Evolutionary conservation across 2,888 invertebrate genomes (phyloP), one percentile per base, ranked within the genome.

Genomic region (Nowickia ferox): DNA sequence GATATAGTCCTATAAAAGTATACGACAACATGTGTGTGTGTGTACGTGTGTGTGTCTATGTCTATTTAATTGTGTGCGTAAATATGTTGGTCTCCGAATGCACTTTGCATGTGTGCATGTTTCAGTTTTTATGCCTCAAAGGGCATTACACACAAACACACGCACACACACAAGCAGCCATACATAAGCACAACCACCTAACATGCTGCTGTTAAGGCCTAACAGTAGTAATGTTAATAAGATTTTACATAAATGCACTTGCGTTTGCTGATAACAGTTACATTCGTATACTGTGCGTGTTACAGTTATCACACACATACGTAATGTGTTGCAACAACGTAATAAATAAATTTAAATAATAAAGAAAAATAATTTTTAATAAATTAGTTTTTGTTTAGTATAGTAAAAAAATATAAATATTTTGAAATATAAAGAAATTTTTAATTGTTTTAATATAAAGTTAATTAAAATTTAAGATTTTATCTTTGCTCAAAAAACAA

Each of bases 191-290:
- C 59, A 51, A 11, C 2, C 48, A 44, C 57, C 78, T 77, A 63
- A 79, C 78, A 79, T 71, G 30, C 38, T 11, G 2, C 63, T 83
- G 83, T 86, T 83, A 86, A 71, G 13, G 0, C 13, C 55, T 86
- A 86, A 83, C 86, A 86, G 86, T 75, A 79, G 66, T 53, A 13
- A 69, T 86, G 86, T 86, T 86, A 83, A 79, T 59, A 40, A 59
- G 53, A 81, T 76, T 83, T 86, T 86, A 86, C 86, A 86, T 86
- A 86, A 86, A 86, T 86, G 86, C 83, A 86, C 86, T 83, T 42
- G 71, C 79, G 61, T 63, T 76, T 65, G 53, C 51, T 71, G 79
- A 71, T 83, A 79, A 83, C 75, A 86, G 65, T 86, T 86, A 86
- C 86, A 86, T 86, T 86, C 86, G 86, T 83, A 76, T 75, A 79